Conservation (phyloP, 1,140 invertebrate genomes). For the Ceratoteleas bidentatus region DNA sequence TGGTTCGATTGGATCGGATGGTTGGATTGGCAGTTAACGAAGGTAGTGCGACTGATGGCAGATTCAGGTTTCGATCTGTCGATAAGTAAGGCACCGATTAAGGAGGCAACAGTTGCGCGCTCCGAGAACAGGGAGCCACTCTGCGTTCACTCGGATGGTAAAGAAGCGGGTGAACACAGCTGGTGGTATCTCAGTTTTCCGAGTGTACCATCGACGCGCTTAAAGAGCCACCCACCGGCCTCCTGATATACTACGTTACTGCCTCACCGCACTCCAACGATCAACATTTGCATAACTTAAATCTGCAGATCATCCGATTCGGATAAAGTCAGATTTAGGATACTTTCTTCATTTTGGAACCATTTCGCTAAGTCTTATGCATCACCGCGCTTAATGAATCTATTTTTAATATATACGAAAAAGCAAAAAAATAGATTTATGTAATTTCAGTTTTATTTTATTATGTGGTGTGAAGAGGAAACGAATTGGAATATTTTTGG, state of each 20-base stretch:
- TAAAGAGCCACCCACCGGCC: not conserved
- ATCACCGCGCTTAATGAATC: no score
- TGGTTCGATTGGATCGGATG: not conserved
- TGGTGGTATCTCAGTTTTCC: constrained; percentile 97
- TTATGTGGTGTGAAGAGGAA: no score
- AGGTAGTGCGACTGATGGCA: not conserved
- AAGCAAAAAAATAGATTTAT: no score
- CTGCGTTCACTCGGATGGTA: constrained; percentile 93
- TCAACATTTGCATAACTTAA: no score
- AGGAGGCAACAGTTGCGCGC: constrained; percentile 55
- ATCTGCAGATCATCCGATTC: no score
- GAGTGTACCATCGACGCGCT: constrained; percentile 71
- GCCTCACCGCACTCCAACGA: no score
- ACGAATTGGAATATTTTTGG: no score
- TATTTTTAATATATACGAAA: no score
- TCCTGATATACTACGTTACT: not conserved
- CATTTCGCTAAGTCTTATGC: no score
- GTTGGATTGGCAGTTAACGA: not conserved
- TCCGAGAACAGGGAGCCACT: constrained; percentile 91
- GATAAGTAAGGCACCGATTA: constrained; percentile 34
- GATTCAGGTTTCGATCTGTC: constrained; percentile 11
- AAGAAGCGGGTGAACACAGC: constrained; percentile 95
- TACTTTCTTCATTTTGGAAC: no score
- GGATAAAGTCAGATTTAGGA: no score
- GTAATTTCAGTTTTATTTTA: no score